These are phyloP conservation scores for Phataginus tetradactyla DNA, from an alignment of 2,797 vertebrate species.

Conservation along the genomic window DNA sequence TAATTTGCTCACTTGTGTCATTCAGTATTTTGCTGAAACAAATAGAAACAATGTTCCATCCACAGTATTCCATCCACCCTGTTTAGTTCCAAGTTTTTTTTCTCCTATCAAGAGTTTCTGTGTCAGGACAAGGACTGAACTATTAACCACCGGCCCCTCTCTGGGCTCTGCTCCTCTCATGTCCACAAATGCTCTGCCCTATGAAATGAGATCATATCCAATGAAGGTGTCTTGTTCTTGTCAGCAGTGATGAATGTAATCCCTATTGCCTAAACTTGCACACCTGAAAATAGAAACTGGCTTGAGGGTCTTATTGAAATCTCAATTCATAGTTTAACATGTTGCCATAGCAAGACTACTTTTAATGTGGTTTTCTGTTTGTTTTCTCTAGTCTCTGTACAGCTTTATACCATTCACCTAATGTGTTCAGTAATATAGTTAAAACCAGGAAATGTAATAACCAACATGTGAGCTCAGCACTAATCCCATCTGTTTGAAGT, in stretches of 20 bases:
- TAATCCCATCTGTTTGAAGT: slow-evolving; percentile 57
- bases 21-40: slow-evolving; percentile 40
- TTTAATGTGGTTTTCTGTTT: slow-evolving; percentile 49
- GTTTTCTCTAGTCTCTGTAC: slow-evolving; percentile 26
- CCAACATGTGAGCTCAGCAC: slow-evolving; percentile 42
- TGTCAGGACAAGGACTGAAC: not conserved
- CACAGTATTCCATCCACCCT: not conserved
- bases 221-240: not conserved
- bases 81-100: not conserved
- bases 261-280: not conserved
- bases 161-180: not conserved
- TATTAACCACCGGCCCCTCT: not conserved
- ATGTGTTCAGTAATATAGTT: slow-evolving; percentile 50
- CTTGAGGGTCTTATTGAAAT: slow-evolving; percentile 44
- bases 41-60: not conserved
- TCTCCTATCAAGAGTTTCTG: not conserved
- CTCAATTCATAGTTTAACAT: not conserved
- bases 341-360: not conserved
- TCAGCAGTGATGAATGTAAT: slow-evolving; percentile 22
- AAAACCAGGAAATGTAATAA: slow-evolving; percentile 59
- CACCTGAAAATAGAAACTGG: slow-evolving; percentile 42
- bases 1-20: slow-evolving; percentile 15
- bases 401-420: slow-evolving; percentile 24
- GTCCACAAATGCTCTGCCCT: not conserved
- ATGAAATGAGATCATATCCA: not conserved